Percentiles rank a stretch among this genome's conserved stretches.
Evolutionary conservation across 2,888 invertebrate genomes (phyloP).

Genomic region (Eupithecia inturbata): DNA sequence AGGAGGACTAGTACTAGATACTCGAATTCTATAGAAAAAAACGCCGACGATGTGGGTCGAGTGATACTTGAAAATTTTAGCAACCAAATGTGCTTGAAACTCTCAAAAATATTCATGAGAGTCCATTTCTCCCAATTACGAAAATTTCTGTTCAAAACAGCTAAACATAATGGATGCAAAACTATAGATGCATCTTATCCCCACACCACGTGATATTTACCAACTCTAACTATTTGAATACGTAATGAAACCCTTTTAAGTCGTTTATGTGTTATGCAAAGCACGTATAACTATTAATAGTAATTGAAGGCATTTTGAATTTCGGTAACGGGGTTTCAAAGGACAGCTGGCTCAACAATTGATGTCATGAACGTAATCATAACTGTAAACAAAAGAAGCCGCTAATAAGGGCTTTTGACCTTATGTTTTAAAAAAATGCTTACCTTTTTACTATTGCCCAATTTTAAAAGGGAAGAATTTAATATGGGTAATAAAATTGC

Average conservation of each 20-base stretch:
- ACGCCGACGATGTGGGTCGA: constrained; percentile 31
- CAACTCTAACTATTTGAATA: constrained; percentile 46
- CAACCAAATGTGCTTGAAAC: background rate
- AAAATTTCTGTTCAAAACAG: constrained; percentile 25
- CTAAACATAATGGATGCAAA: constrained; percentile 36
- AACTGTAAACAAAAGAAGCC: background rate
- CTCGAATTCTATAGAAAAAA: constrained; percentile 35
- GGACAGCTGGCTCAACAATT: constrained; percentile 16
- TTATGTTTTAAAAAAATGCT: background rate
- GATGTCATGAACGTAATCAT: constrained; percentile 1
- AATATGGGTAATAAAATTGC: constrained; percentile 15
- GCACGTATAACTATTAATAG: background rate
- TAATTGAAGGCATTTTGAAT: background rate
- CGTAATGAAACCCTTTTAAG: constrained; percentile 36
- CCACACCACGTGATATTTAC: constrained; percentile 35
- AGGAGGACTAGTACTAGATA: constrained; percentile 46
- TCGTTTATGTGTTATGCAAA: constrained; percentile 4
- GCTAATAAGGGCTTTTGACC: background rate
- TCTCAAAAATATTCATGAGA: background rate
- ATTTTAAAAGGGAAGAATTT: background rate
- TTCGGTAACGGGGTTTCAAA: background rate
- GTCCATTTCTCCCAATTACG: background rate
- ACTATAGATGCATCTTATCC: constrained; percentile 46
- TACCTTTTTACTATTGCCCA: background rate
- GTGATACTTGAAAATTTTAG: constrained; percentile 15